Base-by-base conservation (phyloP, 2,797 vertebrate genomes). In the Hoplostethus mediterraneus region DNA sequence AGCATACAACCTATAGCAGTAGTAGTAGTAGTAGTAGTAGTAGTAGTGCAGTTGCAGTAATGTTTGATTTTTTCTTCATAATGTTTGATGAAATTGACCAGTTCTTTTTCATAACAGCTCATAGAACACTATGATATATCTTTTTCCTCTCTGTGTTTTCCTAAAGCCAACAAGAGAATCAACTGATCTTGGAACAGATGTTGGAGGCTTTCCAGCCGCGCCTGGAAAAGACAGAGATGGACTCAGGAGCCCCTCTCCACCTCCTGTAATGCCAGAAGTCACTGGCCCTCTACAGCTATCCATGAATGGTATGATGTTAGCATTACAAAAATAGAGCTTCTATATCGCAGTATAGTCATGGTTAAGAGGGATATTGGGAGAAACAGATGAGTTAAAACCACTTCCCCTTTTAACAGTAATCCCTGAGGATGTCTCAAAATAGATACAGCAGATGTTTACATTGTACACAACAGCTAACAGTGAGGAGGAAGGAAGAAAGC, bases 221-320 rank as follows among this genome's bases (percentile, higher is more conserved):
- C 63, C 65, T 1, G 14, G 73, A 28, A 30, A 65, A 66, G 77
- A 71, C 16, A 30, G 44, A 65, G 75, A 60, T 14, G 17, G 28
- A 77, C 0, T 30, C 3, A 59, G 60, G 13, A 52, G 13, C 52
- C 48, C 71, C 72, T 73, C 84, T 76, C 63, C 54, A n/a, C 60
- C 73, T 64, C 65, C 77, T 58, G 40, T 36, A 31, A 16, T 74
- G 79, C 81, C 75, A 74, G 76, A 87, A 80, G 77, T 68, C 74
- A 70, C 25, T 10, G 69, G 79, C 25, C 17, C 82, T 80, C 75
- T 59, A 33, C 80, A 73, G 66, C 75, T 52, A 36, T 62, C 71
- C 67, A 67, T 75, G 79, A 88, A 90, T 76, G 92, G 93, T 94
- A 93, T 61, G 80, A 62, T 73, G 48, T 52, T 71, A 58, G 53